Evolutionary conservation across 2,797 vertebrate genomes (phyloP), one percentile per base, ranked within the genome.

Genomic region (Pygocentrus nattereri): DNA sequence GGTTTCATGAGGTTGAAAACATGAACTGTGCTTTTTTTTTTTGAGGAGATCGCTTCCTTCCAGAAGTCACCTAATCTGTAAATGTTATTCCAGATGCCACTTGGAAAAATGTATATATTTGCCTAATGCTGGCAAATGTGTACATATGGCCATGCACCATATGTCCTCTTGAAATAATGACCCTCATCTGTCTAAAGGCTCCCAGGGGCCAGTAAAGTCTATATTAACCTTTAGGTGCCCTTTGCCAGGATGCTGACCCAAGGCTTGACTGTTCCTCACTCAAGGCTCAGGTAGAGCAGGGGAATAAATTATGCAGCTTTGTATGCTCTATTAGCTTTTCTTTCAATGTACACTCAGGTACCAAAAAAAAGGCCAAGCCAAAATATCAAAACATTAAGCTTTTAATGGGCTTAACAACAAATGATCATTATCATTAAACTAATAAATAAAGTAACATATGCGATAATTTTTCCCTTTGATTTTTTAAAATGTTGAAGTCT

Each of bases 101-200:
- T 61, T 38, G 76, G 41, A 30, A 78, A 18, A 44, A 78, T 21
- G 44, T 50, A 31, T 25, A 50, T 21, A 76, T 76, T 76, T 76
- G 27, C 61, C 47, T 69, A 68, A 78, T 54, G 64, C 30, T 25
- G 41, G 41, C 47, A 62, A 70, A 61, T 15, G 79, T 61, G 76
- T 83, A 79, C 71, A 83, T 62, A 79, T 61, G 62, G 76, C 31
- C 76, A 50, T 52, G 58, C 19, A 34, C 47, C 8, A 16, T 18
- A 68, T 68, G 68, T 52, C 76, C 71, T 83, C 34, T 13, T 41
- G 18, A 75, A 83, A 73, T 82, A 83, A 73, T 82, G 54, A 73
- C 75, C 81, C 75, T 78, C 75, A 78, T 58, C 75, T 49, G 50
- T 47, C 11, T 19, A 2, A 59, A 44, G 38, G 16, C 30, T 73